phyloP scores from a whole-genome alignment of 2,797 vertebrate genomes.

The Sebastes itinus region DNA sequence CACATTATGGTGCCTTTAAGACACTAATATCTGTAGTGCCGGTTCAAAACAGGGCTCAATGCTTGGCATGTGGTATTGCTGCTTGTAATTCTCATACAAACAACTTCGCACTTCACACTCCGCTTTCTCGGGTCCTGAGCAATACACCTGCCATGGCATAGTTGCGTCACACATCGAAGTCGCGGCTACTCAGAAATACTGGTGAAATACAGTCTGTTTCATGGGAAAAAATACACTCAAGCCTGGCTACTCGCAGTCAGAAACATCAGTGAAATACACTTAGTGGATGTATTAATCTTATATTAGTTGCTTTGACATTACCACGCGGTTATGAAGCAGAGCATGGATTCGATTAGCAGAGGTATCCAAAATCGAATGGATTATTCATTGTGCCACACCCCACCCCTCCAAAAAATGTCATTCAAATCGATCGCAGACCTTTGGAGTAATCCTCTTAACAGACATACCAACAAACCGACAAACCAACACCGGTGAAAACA shows the following conservation, averaged over 20 bases:
- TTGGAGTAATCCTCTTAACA: too few relatives aligned
- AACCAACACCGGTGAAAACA: too few relatives aligned
- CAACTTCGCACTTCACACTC: background rate
- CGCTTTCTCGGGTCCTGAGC: background rate
- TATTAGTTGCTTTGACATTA: background rate
- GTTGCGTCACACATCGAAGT: too few relatives aligned
- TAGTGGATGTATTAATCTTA: background rate
- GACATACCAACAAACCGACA: too few relatives aligned
- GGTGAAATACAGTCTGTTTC: background rate
- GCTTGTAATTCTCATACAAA: background rate
- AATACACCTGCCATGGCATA: background rate
- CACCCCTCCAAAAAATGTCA: too few relatives aligned
- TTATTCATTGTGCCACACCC: too few relatives aligned
- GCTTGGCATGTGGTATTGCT: background rate
- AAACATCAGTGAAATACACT: background rate
- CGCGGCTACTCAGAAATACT: background rate
- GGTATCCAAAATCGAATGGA: too few relatives aligned
- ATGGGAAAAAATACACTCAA: background rate
- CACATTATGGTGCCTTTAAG: background rate
- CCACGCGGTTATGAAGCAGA: too few relatives aligned
- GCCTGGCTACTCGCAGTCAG: background rate
- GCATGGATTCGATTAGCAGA: too few relatives aligned
- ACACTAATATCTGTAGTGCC: background rate
- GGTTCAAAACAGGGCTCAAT: background rate
- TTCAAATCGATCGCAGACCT: too few relatives aligned